Conservation (phyloP, 2,113 vertebrate genomes). For the Pollachius pollachius region DNA sequence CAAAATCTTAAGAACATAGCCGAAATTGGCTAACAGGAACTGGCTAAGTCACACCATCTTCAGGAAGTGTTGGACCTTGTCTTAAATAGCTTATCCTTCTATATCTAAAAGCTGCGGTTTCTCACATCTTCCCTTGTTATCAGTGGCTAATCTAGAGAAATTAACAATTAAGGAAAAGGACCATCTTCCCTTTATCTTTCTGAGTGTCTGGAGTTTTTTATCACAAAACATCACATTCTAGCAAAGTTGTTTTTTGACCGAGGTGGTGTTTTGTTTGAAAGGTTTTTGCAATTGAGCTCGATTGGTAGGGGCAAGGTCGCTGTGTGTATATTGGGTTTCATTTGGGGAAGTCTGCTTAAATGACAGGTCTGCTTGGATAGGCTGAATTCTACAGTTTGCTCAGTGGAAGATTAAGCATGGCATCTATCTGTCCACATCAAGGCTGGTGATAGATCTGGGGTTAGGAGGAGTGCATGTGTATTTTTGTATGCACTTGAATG, state of each 20-base stretch:
- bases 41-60: too few species aligned
- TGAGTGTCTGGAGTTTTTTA: too few species aligned
- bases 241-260: background rate
- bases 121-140: too few species aligned
- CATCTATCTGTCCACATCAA: conserved; percentile 47
- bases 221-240: background rate
- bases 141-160: too few species aligned
- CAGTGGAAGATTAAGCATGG: conserved; percentile 44
- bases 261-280: conserved; percentile 2
- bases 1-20: too few species aligned
- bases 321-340: background rate
- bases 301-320: conserved; percentile 24
- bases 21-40: too few species aligned
- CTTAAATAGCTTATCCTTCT: too few species aligned
- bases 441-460: conserved; percentile 1
- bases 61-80: too few species aligned
- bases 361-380: conserved; percentile 46
- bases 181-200: too few species aligned
- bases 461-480: conserved; percentile 50
- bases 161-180: too few species aligned
- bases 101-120: too few species aligned
- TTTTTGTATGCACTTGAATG: conserved; percentile 7
- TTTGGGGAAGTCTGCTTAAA: conserved; percentile 36
- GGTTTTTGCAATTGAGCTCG: conserved; percentile 25
- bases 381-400: conserved; percentile 36